Evolutionary conservation across 2,113 vertebrate genomes (phyloP).

Genomic region (Candoia aspera): DNA sequence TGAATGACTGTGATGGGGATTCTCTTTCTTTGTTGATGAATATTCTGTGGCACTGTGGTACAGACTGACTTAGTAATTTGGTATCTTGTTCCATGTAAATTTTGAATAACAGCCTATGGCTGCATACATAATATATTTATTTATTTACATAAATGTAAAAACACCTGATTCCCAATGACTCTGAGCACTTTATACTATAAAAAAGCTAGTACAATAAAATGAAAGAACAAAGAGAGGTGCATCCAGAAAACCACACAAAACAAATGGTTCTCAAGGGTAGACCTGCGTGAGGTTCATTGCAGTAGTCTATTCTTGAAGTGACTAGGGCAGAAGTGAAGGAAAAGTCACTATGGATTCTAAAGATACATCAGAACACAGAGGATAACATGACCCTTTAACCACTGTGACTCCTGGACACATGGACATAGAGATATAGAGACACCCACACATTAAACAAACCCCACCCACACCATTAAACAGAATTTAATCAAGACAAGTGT

Average conservation of each 20-base stretch:
- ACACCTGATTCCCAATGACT: not conserved
- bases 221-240: not conserved
- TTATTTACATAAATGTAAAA: not conserved
- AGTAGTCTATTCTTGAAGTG: not conserved
- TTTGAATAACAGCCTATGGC: not conserved
- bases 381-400: not conserved
- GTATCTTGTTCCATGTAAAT: not conserved
- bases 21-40: not conserved
- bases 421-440: too few relatives aligned
- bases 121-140: not conserved
- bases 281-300: not conserved
- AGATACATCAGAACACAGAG: not conserved
- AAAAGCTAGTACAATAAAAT: not conserved
- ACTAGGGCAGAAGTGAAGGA: not conserved
- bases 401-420: not conserved
- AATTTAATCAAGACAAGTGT: too few relatives aligned
- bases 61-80: not conserved
- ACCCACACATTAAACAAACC: too few relatives aligned
- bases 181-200: not conserved
- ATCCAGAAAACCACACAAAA: not conserved
- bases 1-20: not conserved
- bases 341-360: not conserved
- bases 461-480: too few relatives aligned
- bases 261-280: not conserved
- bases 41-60: not conserved